Conservation (phyloP, 2,888 invertebrate species). For the Drosophila mimica region DNA sequence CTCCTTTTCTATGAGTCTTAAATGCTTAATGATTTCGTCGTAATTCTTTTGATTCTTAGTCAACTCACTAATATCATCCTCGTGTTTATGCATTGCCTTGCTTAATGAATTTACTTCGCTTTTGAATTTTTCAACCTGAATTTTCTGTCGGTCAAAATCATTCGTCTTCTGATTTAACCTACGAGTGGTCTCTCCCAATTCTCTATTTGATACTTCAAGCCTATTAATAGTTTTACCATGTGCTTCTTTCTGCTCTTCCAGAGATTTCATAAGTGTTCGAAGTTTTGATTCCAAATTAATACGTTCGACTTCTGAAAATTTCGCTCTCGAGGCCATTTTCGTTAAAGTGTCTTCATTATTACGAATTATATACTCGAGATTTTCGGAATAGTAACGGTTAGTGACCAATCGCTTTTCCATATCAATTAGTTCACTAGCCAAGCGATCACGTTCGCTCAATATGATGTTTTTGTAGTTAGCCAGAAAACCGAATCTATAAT, state of each 20-base stretch:
- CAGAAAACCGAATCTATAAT: slow-evolving; percentile 71
- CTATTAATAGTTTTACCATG: slow-evolving; percentile 63
- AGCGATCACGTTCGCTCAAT: slow-evolving; percentile 81
- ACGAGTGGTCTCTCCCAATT: slow-evolving; percentile 58
- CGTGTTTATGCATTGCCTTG: slow-evolving; percentile 65
- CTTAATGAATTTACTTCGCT: slow-evolving; percentile 59
- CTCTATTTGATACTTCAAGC: slow-evolving; percentile 60
- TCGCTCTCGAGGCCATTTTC: slow-evolving; percentile 62
- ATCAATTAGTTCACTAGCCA: slow-evolving; percentile 79
- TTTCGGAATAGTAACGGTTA: slow-evolving; percentile 80
- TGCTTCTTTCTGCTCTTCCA: slow-evolving; percentile 77
- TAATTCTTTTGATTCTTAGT: slow-evolving; percentile 63
- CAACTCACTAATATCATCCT: slow-evolving; percentile 67
- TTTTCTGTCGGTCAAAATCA: slow-evolving; percentile 73
- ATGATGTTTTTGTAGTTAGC: slow-evolving; percentile 81
- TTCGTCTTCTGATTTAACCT: slow-evolving; percentile 59
- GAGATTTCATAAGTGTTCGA: slow-evolving; percentile 63
- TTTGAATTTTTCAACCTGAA: slow-evolving; percentile 65
- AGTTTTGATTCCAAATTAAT: slow-evolving; percentile 70
- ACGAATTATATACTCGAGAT: slow-evolving; percentile 77
- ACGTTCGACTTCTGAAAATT: slow-evolving; percentile 69
- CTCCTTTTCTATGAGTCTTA: slow-evolving; percentile 75
- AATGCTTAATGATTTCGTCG: slow-evolving; percentile 66
- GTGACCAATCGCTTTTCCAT: slow-evolving; percentile 78
- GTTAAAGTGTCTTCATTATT: slow-evolving; percentile 74